Evolutionary conservation across 2,797 vertebrate species (phyloP).

Genomic region (Catamblyrhynchus diadema): DNA sequence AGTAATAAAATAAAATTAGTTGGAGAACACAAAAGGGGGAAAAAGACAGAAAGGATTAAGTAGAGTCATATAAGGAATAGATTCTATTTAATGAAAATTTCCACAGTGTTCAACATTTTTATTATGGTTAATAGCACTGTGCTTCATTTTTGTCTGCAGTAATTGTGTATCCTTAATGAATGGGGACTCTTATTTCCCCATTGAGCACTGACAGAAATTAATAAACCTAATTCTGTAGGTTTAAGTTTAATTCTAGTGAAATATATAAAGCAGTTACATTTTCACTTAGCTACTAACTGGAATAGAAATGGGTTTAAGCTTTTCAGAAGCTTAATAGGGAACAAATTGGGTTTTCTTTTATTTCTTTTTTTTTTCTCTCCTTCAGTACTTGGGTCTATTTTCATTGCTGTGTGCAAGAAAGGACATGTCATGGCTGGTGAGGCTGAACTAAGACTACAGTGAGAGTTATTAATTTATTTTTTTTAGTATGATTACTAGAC

Average conservation of each 20-base stretch:
- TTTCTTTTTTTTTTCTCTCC: neutral
- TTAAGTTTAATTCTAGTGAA: conserved; percentile 86
- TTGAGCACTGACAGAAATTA: conserved; percentile 85
- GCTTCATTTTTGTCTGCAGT: conserved; percentile 85
- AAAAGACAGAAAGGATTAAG: conserved; percentile 82
- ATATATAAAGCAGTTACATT: conserved; percentile 85
- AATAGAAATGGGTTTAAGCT: conserved; percentile 72
- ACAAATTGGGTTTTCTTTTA: conserved; percentile 57
- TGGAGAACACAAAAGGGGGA: conserved; percentile 70
- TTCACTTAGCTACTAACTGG: conserved; percentile 77
- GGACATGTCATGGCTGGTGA: conserved; percentile 28
- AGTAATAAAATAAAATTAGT: conserved; percentile 82
- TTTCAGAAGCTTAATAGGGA: conserved; percentile 69
- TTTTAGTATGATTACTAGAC: conserved; percentile 59
- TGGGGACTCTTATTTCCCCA: conserved; percentile 82
- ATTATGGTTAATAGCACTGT: conserved; percentile 84
- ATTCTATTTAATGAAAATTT: conserved; percentile 87
- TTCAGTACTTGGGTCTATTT: conserved; percentile 31
- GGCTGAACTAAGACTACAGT: conserved; percentile 39
- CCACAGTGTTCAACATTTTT: conserved; percentile 85
- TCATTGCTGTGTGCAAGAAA: conserved; percentile 14
- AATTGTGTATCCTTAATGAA: conserved; percentile 85
- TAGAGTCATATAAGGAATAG: conserved; percentile 83
- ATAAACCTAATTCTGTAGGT: conserved; percentile 86
- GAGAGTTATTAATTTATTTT: conserved; percentile 11